phyloP scores from a whole-genome alignment of 2,797 vertebrate species.

The Aplochiton taeniatus region DNA sequence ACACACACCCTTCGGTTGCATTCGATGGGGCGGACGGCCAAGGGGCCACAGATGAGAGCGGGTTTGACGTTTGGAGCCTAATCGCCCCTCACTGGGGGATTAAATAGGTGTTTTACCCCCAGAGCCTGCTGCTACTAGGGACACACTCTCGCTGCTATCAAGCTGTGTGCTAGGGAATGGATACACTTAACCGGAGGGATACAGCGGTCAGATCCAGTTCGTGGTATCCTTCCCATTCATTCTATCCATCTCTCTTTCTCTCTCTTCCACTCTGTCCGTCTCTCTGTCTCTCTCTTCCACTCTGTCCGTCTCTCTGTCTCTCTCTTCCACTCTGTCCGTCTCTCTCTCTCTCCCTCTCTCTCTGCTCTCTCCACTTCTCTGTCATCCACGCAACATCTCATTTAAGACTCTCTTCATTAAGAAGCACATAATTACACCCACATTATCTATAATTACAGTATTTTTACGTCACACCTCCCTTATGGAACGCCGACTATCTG shows the following conservation, averaged over 20 bases:
- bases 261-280: conserved; percentile 1
- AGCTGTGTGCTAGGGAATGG: no score
- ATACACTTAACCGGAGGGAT: no score
- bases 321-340: conserved; percentile 6
- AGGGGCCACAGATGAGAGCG: no score
- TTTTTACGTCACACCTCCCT: conserved; percentile 60
- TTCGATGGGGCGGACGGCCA: no score
- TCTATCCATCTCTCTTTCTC: not conserved
- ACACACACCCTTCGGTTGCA: no score
- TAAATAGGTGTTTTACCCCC: no score
- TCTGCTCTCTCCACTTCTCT: conserved; percentile 6
- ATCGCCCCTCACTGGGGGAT: no score
- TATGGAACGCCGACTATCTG: conserved; percentile 61
- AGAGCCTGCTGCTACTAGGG: no score
- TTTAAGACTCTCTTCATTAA: conserved; percentile 68
- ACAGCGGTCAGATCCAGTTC: no score
- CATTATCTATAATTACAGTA: conserved; percentile 75
- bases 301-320: not conserved
- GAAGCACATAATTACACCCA: conserved; percentile 68
- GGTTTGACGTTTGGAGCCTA: no score
- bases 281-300: not conserved
- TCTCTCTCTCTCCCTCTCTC: conserved; percentile 17
- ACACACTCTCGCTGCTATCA: no score
- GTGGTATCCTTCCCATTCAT: not conserved
- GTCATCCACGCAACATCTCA: conserved; percentile 48